Evolutionary conservation across 2,797 vertebrate genomes (phyloP).

Genomic region (Xenopus petersii): DNA sequence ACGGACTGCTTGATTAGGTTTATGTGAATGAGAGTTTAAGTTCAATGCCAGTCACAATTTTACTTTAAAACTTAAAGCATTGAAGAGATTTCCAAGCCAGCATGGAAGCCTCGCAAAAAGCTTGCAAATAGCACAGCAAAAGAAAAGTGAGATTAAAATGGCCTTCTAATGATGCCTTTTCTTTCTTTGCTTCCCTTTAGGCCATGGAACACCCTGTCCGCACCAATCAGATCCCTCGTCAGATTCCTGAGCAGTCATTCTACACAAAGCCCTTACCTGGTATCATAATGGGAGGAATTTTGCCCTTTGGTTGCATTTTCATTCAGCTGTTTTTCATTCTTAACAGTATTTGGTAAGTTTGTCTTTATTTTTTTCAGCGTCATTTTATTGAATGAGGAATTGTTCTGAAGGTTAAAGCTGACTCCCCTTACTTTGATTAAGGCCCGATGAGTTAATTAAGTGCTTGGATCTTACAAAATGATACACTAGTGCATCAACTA

Average conservation of each 20-base stretch:
- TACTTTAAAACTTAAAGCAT: too few relatives aligned
- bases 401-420: too few relatives aligned
- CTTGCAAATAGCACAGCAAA: slow-evolving; percentile 22
- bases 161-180: slow-evolving; percentile 34
- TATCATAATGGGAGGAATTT: slow-evolving; percentile 90
- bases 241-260: slow-evolving; percentile 91
- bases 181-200: slow-evolving; percentile 57
- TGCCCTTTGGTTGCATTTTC: slow-evolving; percentile 92
- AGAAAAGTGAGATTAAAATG: slow-evolving; percentile 37
- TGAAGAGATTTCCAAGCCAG: slow-evolving; percentile 36
- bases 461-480: too few relatives aligned
- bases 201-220: slow-evolving; percentile 91
- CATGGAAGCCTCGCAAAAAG: slow-evolving; percentile 36
- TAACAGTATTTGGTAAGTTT: slow-evolving; percentile 90
- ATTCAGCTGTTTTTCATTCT: slow-evolving; percentile 96
- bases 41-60: too few relatives aligned
- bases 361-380: not conserved
- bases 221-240: slow-evolving; percentile 92
- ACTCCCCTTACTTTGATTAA: too few relatives aligned
- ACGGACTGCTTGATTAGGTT: too few relatives aligned
- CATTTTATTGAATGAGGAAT: too few relatives aligned
- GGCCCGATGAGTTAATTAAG: too few relatives aligned
- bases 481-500: too few relatives aligned
- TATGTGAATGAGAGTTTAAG: too few relatives aligned
- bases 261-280: slow-evolving; percentile 89